Conservation (phyloP, 2,113 vertebrate genomes). For the Chionis minor region DNA sequence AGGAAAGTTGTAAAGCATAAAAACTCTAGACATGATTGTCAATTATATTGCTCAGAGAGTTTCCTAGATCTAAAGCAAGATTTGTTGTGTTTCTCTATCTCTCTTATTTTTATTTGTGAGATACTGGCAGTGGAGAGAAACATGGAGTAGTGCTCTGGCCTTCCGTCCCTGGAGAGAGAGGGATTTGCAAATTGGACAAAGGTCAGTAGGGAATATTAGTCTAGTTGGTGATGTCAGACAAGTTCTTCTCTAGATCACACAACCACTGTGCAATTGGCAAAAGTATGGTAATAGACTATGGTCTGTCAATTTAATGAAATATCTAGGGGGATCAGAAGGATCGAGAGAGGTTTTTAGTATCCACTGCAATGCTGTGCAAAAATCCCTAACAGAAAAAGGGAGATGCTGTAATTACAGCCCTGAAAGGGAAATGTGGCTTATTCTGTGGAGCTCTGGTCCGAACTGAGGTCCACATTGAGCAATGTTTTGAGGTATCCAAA, state of each 20-base stretch:
- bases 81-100: neutral
- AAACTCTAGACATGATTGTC: conserved; percentile 57
- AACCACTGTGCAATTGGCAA: neutral
- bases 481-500: neutral
- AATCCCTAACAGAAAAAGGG: neutral
- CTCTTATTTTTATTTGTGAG: conserved; percentile 3
- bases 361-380: neutral
- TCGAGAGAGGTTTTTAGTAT: neutral
- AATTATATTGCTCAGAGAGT: conserved; percentile 33
- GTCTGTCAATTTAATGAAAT: conserved; percentile 49
- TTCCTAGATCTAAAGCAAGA: conserved; percentile 39
- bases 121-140: neutral
- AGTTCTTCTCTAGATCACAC: conserved; percentile 15
- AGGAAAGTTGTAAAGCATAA: conserved; percentile 60
- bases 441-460: neutral
- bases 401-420: neutral
- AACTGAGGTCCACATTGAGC: neutral
- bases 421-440: neutral
- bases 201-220: conserved; percentile 1
- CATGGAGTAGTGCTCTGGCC: neutral
- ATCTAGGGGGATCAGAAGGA: conserved; percentile 25
- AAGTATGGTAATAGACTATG: conserved; percentile 42
- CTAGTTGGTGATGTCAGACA: conserved; percentile 1
- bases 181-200: neutral
- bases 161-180: conserved; percentile 10